Conservation (phyloP, 2,113 vertebrate species). For the Megaceryle torquata region DNA sequence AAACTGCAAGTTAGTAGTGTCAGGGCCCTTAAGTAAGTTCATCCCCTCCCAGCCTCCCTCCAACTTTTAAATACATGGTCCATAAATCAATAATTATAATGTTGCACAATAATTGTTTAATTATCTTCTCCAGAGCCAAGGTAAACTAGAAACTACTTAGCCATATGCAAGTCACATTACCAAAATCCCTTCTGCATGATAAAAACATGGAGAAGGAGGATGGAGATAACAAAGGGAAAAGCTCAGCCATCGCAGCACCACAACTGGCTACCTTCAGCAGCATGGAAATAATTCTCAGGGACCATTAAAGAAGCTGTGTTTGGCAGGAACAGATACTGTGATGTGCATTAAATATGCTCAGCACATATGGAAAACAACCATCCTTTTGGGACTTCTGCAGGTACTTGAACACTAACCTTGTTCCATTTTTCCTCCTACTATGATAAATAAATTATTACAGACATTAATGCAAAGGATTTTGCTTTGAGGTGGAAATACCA, state of each 20-base stretch:
- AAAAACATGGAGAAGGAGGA: background rate
- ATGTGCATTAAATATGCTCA: background rate
- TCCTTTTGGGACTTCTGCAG: background rate
- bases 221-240: background rate
- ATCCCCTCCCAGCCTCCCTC: background rate
- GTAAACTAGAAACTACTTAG: background rate
- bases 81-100: background rate
- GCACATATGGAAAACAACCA: background rate
- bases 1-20: background rate
- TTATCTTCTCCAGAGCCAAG: background rate
- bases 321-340: background rate
- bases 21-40: background rate
- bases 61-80: background rate
- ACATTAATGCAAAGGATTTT: background rate
- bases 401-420: background rate
- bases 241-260: background rate
- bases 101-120: background rate
- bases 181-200: background rate
- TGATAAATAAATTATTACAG: background rate
- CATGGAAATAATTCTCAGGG: background rate
- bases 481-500: background rate
- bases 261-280: background rate
- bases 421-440: background rate
- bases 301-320: background rate
- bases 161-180: background rate